Percentiles rank a stretch among this genome's conserved stretches.
Evolutionary conservation across 2,113 vertebrate genomes (phyloP).

Genomic region (Theristicus caerulescens): DNA sequence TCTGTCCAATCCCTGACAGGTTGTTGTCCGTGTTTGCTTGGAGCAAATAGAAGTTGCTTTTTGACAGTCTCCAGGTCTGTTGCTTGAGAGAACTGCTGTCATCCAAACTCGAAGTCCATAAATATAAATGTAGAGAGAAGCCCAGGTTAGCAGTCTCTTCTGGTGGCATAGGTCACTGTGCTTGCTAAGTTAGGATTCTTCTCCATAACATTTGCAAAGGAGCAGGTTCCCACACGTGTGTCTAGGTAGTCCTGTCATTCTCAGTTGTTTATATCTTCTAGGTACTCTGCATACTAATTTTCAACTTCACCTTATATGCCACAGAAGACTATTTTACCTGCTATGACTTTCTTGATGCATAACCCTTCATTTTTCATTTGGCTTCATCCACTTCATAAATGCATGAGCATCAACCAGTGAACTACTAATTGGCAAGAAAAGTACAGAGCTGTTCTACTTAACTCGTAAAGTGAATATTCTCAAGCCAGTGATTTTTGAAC

Average conservation of each 20-base stretch:
- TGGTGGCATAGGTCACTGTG: neutral
- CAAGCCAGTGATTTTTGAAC: neutral
- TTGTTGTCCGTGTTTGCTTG: neutral
- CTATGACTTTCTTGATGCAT: neutral
- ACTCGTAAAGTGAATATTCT: neutral
- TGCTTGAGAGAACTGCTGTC: neutral
- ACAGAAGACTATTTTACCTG: neutral
- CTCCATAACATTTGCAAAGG: neutral
- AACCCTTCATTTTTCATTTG: neutral
- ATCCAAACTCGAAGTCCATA: neutral
- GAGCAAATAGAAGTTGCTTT: neutral
- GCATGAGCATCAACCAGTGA: neutral
- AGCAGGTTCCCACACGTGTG: neutral
- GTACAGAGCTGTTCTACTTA: neutral
- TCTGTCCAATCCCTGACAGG: too few relatives aligned
- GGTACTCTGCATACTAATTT: neutral
- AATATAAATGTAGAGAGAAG: neutral
- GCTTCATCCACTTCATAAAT: neutral
- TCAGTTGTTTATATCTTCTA: neutral
- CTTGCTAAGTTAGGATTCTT: neutral
- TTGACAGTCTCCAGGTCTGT: neutral
- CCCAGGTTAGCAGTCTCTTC: neutral
- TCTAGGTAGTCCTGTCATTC: neutral
- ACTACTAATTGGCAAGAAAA: neutral
- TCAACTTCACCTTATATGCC: neutral